Conservation (phyloP, 2,113 vertebrate species). For the Chaetops frenatus region DNA sequence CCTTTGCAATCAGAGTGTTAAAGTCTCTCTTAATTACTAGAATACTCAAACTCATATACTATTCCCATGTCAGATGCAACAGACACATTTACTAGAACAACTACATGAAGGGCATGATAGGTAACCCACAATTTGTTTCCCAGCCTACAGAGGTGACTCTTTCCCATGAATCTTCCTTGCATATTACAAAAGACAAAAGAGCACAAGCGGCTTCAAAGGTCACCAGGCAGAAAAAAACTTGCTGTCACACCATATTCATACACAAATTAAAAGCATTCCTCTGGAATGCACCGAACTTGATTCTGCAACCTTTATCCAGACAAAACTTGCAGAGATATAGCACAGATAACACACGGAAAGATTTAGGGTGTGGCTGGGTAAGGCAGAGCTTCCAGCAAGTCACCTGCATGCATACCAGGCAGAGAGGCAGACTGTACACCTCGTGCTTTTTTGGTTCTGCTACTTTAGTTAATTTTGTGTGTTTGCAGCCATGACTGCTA, state of each 20-base stretch:
- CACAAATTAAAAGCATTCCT: not conserved
- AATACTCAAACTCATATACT: not conserved
- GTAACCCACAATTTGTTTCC: not conserved
- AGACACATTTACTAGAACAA: not conserved
- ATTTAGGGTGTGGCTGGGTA: not conserved
- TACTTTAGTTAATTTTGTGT: not conserved
- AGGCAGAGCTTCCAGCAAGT: not conserved
- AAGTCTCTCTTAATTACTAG: not conserved
- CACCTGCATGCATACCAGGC: not conserved
- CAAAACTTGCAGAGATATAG: not conserved
- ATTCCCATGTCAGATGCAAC: not conserved
- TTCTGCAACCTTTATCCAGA: slow-evolving; percentile 8
- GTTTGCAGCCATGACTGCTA: not conserved
- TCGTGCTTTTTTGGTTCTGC: not conserved
- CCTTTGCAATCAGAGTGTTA: not conserved
- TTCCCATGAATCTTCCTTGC: not conserved
- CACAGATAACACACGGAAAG: not conserved
- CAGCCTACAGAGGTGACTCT: not conserved
- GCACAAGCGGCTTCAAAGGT: not conserved
- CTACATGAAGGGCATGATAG: not conserved
- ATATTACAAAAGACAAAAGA: not conserved
- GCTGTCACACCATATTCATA: not conserved
- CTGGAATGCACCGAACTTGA: not conserved
- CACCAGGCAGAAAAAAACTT: not conserved
- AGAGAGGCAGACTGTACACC: not conserved